Percentiles rank a stretch among this genome's conserved stretches.
These are phyloP conservation scores for Drosophila miranda DNA, from an alignment of 1,140 invertebrate genomes.

Conservation along the genomic window DNA sequence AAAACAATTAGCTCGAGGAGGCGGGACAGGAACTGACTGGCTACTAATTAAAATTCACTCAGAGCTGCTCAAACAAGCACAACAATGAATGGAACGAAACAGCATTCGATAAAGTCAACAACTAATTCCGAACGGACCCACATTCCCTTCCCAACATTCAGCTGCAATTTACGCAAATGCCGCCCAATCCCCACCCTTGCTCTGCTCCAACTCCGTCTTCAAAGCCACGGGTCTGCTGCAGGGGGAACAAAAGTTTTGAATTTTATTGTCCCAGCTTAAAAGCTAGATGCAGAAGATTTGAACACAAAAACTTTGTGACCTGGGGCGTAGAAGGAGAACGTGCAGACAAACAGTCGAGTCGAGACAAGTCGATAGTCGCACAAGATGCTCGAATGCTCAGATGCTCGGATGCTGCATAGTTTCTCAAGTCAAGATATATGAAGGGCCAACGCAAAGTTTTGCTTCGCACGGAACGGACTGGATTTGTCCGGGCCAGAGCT, in stretches of 20 bases:
- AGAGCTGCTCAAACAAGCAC: slow-evolving; percentile 21
- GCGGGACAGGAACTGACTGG: not conserved
- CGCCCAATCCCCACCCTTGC: not conserved
- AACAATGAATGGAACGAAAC: slow-evolving; percentile 7
- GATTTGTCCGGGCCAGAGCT: too few relatives aligned
- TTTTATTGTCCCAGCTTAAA: slow-evolving; percentile 56
- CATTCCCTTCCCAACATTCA: not conserved
- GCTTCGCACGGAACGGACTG: too few relatives aligned
- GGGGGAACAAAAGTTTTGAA: slow-evolving; percentile 44
- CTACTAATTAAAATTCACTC: slow-evolving; percentile 56
- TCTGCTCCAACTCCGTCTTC: not conserved
- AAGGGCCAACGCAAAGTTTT: too few relatives aligned
- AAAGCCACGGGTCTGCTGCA: not conserved
- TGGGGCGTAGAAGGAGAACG: not conserved
- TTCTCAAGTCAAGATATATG: not conserved
- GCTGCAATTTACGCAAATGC: not conserved
- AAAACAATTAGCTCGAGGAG: slow-evolving; percentile 2
- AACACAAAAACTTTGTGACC: slow-evolving; percentile 24
- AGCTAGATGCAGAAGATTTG: slow-evolving; percentile 25
- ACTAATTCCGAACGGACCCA: slow-evolving; percentile 1
- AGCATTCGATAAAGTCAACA: slow-evolving; percentile 29
- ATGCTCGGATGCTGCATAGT: not conserved
- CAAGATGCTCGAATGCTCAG: not conserved
- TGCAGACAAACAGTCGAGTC: slow-evolving; percentile 13
- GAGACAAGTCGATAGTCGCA: not conserved